Base-by-base conservation (phyloP, 2,113 vertebrate genomes). In the Coturnix japonica region DNA sequence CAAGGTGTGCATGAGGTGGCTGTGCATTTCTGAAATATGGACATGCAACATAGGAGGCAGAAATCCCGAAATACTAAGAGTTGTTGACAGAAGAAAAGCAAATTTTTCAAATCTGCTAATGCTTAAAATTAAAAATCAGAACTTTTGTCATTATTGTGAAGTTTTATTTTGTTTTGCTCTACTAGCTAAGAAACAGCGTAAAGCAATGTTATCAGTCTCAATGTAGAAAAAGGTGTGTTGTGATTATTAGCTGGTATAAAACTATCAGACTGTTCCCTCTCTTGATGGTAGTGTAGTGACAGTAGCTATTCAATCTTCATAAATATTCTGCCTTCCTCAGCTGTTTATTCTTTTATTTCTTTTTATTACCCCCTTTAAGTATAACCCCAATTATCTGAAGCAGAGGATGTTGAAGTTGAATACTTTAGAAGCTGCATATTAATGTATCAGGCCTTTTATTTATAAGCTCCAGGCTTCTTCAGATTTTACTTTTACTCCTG, bases 401-500 rank as follows among this genome's bases (percentile, higher is more conserved):
- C 41, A 93, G 89, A 90, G 84, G 59, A 88, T 21, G 70, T 66
- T 3, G 43, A 91, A 43, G 70, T 66, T 3, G 46, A 91, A 43
- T 66, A 70, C 35, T 90, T 75, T 94, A 73, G 70, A 90, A 94
- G 35, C 63, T 90, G 56, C 64, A 70, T 79, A 90, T 90, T 93
- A 91, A 93, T 84, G 39, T 91, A 91, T 91, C 59, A 92, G 84
- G 67, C 17, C 35, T 90, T 83, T 95, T 91, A 94, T 94, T 95
- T 94, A 93, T 89, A 94, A 95, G 93, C 87, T 94, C 72, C 35
- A 76, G 60, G 19, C 81, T 94, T 94, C 81, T 90, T 95, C 80
- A 75, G 56, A 90, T 95, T 91, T 91, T 91, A 94, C 56, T 74
- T 95, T 90, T 94, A 85, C 90, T 96, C 91, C 76, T 95, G 71